A percentile compares a stretch with the other conserved stretches of the same genome.
phyloP scores from a whole-genome alignment of 2,888 invertebrate species.

The Dynastes maya region DNA sequence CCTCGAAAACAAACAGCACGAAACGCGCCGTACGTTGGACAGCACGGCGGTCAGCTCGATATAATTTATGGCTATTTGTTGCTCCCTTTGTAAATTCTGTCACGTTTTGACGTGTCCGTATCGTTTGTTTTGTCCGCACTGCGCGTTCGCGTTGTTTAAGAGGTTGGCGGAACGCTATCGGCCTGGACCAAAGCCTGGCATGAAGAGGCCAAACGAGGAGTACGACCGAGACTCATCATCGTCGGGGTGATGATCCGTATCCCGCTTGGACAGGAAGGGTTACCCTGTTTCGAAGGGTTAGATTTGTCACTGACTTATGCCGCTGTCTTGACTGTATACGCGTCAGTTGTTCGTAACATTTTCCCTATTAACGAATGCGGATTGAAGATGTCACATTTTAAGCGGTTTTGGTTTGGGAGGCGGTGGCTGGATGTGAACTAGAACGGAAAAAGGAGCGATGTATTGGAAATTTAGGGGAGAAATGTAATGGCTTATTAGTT shows the following conservation, averaged over 20 bases:
- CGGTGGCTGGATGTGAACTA: too few relatives aligned
- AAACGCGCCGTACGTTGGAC: background rate
- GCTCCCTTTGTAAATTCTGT: conserved; percentile 43
- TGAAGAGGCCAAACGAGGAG: background rate
- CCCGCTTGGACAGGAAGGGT: conserved; percentile 15
- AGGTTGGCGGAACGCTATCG: conserved; percentile 12
- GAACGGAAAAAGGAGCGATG: too few relatives aligned
- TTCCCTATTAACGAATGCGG: conserved; percentile 2
- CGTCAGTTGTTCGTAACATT: background rate
- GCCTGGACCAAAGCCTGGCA: conserved; percentile 7
- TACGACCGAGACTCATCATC: background rate
- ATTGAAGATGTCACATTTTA: conserved; percentile 11
- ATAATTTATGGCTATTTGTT: conserved; percentile 45
- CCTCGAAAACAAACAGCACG: conserved; percentile 1
- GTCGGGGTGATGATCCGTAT: conserved; percentile 7
- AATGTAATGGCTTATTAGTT: too few relatives aligned
- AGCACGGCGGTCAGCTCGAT: background rate
- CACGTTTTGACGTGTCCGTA: conserved; percentile 44
- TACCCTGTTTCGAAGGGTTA: conserved; percentile 3
- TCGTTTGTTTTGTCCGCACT: conserved; percentile 37
- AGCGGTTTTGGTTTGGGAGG: background rate
- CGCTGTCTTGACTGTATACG: background rate
- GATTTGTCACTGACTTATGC: conserved; percentile 36
- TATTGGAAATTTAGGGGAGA: too few relatives aligned
- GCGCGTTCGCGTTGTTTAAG: conserved; percentile 24